These are phyloP conservation scores for Sorex fumeus DNA, from an alignment of 2,113 vertebrate species.

Conservation along the genomic window DNA sequence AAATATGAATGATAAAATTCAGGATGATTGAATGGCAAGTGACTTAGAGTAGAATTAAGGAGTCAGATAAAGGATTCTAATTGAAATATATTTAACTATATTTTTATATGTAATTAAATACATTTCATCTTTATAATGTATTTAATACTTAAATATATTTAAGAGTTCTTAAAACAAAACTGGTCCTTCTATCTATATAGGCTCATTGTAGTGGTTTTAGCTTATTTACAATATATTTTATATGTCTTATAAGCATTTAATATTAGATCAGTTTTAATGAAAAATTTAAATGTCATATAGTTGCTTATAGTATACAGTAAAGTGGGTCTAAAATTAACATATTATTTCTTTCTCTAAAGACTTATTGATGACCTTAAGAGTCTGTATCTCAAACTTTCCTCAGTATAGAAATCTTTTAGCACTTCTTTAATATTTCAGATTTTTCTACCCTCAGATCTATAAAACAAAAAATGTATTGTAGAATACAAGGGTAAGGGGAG, in stretches of 20 bases:
- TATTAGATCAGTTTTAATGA: conserved; percentile 16
- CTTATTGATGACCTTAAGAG: conserved; percentile 35
- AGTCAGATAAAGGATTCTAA: neutral
- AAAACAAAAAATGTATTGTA: neutral
- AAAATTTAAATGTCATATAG: neutral
- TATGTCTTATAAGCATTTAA: neutral
- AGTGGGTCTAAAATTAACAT: neutral
- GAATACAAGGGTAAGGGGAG: neutral
- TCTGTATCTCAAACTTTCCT: conserved; percentile 1
- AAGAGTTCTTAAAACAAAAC: neutral
- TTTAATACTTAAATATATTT: no score
- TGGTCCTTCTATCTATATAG: no score
- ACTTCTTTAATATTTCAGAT: conserved; percentile 35
- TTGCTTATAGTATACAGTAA: neutral
- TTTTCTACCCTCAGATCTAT: neutral
- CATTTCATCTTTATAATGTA: no score
- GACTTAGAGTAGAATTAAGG: neutral
- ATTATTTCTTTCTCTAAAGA: conserved; percentile 13
- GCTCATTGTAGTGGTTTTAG: neutral
- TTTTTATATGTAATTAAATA: neutral
- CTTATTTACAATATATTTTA: neutral
- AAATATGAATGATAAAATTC: conserved; percentile 2
- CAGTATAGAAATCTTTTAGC: neutral
- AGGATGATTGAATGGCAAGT: neutral
- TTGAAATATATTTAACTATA: neutral